Percentiles rank a stretch among this genome's conserved stretches.
Conservation (phyloP, 2,888 invertebrate species). For the Malacosoma neustria region DNA sequence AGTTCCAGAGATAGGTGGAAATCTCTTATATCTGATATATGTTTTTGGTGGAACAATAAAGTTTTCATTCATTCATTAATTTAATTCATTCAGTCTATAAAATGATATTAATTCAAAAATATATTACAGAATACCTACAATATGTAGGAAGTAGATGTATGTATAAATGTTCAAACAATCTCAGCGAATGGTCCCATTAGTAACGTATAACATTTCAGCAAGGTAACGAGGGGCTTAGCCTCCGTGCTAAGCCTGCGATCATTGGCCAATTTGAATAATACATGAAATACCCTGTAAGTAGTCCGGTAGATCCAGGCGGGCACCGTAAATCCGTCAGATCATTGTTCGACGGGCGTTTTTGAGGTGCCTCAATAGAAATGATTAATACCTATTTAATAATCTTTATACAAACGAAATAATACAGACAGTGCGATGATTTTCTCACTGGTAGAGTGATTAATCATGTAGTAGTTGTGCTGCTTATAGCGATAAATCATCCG, state of each 20-base stretch:
- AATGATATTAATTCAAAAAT: no score
- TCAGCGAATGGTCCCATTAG: slow-evolving; percentile 52
- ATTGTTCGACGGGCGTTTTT: background rate
- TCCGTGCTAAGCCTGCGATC: slow-evolving; percentile 26
- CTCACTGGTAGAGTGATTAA: slow-evolving; percentile 50
- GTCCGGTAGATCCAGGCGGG: background rate
- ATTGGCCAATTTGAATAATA: slow-evolving; percentile 59
- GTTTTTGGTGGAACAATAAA: no score
- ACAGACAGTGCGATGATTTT: slow-evolving; percentile 51
- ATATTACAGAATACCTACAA: no score
- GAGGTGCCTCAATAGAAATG: slow-evolving; percentile 17
- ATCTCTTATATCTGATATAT: no score
- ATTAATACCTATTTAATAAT: slow-evolving; percentile 37
- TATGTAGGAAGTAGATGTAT: no score
- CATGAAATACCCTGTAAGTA: slow-evolving; percentile 35
- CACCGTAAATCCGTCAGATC: background rate
- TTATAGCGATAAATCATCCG: slow-evolving; percentile 45
- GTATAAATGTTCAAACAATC: slow-evolving; percentile 37
- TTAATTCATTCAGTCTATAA: no score
- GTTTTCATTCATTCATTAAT: no score
- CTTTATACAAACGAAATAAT: slow-evolving; percentile 40
- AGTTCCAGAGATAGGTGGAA: no score
- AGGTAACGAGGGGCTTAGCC: slow-evolving; percentile 32
- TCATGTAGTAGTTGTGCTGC: slow-evolving; percentile 32
- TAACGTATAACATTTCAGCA: slow-evolving; percentile 31